Conservation (phyloP, 2,888 invertebrate species). For the Callinectes sapidus region DNA sequence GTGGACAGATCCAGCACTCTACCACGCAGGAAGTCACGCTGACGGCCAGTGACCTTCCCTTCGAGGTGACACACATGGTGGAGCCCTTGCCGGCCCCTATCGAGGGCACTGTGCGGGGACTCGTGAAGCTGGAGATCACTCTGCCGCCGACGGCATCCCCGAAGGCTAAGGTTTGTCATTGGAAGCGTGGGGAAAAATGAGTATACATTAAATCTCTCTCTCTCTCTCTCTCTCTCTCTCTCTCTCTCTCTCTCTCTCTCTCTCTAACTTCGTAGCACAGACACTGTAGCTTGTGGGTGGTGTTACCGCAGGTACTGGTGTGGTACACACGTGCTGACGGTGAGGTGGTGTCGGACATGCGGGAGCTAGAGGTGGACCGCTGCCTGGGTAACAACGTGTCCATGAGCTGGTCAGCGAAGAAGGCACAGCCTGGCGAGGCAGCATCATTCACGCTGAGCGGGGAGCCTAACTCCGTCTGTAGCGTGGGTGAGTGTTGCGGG, state of each 20-base stretch:
- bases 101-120: conserved; percentile 33
- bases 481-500: conserved; percentile 36
- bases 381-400: conserved; percentile 29
- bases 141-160: conserved; percentile 52
- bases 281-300: not conserved
- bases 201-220: not conserved
- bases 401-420: conserved; percentile 17
- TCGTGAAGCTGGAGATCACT: conserved; percentile 40
- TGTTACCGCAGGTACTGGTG: conserved; percentile 40
- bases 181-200: not conserved
- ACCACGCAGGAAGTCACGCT: conserved; percentile 18
- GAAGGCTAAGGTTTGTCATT: conserved; percentile 12
- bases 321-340: conserved; percentile 52
- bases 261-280: too few species aligned
- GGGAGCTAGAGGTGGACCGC: conserved; percentile 41
- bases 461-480: conserved; percentile 34
- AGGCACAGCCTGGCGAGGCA: conserved; percentile 43
- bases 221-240: too few species aligned
- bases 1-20: conserved; percentile 43
- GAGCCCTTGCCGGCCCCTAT: conserved; percentile 16
- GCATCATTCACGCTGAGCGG: conserved; percentile 3
- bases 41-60: conserved; percentile 29
- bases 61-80: conserved; percentile 31
- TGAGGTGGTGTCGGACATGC: conserved; percentile 52
- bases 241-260: too few species aligned